These are phyloP conservation scores for Rhingia rostrata DNA, from an alignment of 2,888 invertebrate species.

Conservation along the genomic window DNA sequence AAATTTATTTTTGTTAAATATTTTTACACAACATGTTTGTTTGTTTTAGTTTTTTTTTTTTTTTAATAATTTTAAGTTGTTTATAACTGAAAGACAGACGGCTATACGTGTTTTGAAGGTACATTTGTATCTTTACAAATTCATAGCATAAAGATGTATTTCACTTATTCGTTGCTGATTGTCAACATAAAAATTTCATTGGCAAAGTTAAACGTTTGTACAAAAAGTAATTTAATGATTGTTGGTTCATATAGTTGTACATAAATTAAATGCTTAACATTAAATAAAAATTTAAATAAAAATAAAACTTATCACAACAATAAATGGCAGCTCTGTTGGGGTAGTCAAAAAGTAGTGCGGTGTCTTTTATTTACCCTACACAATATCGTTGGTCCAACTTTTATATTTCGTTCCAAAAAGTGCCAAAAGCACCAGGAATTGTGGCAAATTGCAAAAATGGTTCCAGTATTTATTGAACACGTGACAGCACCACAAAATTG, in stretches of 20 bases:
- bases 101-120: conserved; percentile 50
- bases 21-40: conserved; percentile 43
- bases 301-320: background rate
- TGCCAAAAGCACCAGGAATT: no score
- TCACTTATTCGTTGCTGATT: conserved; percentile 71
- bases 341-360: no score
- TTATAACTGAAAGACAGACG: conserved; percentile 61
- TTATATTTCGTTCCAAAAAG: no score
- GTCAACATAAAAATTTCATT: conserved; percentile 62
- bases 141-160: conserved; percentile 13
- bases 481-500: no score
- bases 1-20: conserved; percentile 37
- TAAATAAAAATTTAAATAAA: background rate
- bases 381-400: no score
- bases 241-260: background rate
- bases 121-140: conserved; percentile 46
- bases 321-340: background rate
- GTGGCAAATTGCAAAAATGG: no score
- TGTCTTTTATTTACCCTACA: no score
- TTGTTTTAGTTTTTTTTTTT: conserved; percentile 20
- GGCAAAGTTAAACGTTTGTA: conserved; percentile 48
- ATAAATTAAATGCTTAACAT: background rate
- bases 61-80: conserved; percentile 14
- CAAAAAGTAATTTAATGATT: conserved; percentile 10
- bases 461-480: no score